Base-by-base conservation (phyloP, 2,888 invertebrate species). In the Sepiola atlantica region DNA sequence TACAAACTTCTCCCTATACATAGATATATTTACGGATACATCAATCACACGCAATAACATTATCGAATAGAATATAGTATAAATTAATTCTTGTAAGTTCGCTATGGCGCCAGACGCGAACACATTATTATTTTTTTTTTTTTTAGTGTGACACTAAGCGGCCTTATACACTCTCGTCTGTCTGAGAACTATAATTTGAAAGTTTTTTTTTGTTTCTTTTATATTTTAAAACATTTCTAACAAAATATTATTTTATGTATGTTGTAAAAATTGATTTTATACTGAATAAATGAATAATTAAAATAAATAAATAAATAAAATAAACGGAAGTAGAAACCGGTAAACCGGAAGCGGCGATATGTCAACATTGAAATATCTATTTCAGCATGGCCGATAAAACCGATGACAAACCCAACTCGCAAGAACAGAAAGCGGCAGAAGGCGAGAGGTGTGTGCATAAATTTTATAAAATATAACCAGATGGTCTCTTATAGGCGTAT, bases 381-480 rank as follows among this genome's bases (percentile, higher is more conserved):
- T 92, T 55, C 45, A 92, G 92, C 92, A 92, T 92, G 92, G 92
- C 92, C 45, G 92, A 92, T 45, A 92, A 28, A 18, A 35, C 45
- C 35, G 92, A 92, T n/a, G 92, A 92, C 45, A 92, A 92, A 92
- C 8, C 92, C 45, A 45, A 45, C 10, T n/a, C 92, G 28, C 55
- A 55, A 92, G 45, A 92, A 92, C 92, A 92, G 54, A 92, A 92
- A 55, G 55, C 28, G 54, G 45, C 92, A 45, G 92, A 54, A 92
- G 55, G 55, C 55, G 54, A 92, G 55, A 92, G 92, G 92, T 92
- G 55, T 92, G 77, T 77, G n/a, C 77, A n/a, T n/a, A 77, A 77
- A n/a, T n/a, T 77, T 77, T 77, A 18, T 77, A 14, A 77, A 77
- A 77, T 77, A 14, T 32, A n/a, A n/a, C n/a, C n/a, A 77, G n/a